phyloP scores from a whole-genome alignment of 2,888 invertebrate genomes.

The Palloptera scutellata region DNA sequence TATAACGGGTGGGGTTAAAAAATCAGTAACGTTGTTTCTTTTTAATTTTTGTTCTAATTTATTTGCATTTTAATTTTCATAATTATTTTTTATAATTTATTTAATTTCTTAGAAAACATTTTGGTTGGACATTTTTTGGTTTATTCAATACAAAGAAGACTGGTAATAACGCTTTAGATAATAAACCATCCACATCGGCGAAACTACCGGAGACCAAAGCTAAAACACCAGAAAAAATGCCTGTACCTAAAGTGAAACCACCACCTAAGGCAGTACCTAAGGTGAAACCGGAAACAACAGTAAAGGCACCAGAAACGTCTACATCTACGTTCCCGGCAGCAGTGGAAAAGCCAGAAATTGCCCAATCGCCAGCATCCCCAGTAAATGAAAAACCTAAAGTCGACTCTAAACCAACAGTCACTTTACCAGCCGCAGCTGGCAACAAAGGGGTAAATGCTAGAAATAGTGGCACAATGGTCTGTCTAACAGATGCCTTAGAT shows the following conservation, averaged over 20 bases:
- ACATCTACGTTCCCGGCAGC: slow-evolving; percentile 16
- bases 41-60: slow-evolving; percentile 10
- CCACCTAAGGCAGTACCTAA: slow-evolving; percentile 26
- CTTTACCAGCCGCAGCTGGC: slow-evolving; percentile 32
- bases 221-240: slow-evolving; percentile 27
- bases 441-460: background rate
- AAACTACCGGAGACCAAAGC: slow-evolving; percentile 24
- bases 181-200: slow-evolving; percentile 34
- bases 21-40: no score
- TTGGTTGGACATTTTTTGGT: slow-evolving; percentile 61
- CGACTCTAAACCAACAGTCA: slow-evolving; percentile 9
- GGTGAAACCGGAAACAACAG: slow-evolving; percentile 23
- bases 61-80: no score
- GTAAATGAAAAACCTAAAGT: slow-evolving; percentile 12
- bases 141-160: slow-evolving; percentile 58
- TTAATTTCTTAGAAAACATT: slow-evolving; percentile 59
- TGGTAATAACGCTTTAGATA: slow-evolving; percentile 52
- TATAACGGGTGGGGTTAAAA: no score
- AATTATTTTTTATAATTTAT: slow-evolving; percentile 37
- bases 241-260: slow-evolving; percentile 35
- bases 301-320: slow-evolving; percentile 23
- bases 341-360: slow-evolving; percentile 1
- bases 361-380: slow-evolving; percentile 28
- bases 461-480: slow-evolving; percentile 1
- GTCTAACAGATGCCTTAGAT: slow-evolving; percentile 44